A percentile compares a stretch with the other conserved stretches of the same genome.
Evolutionary conservation across 2,888 invertebrate genomes (phyloP).

Genomic region (Andrena hattorfiana): DNA sequence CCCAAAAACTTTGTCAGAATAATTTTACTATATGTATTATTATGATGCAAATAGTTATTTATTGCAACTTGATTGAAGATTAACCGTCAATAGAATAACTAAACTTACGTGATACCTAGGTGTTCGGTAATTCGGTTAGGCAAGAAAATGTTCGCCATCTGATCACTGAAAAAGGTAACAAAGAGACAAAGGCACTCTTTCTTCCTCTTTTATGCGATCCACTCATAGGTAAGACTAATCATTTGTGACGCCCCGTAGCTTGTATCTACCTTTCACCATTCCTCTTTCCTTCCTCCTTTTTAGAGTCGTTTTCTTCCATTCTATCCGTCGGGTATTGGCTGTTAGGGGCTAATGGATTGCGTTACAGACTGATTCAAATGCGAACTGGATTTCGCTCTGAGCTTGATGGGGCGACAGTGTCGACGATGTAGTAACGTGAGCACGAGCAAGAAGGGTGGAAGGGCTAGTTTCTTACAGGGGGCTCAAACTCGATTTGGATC

Average conservation of each 20-base stretch:
- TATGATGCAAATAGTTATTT: no score
- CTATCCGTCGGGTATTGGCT: constrained; percentile 81
- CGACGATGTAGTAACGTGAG: constrained; percentile 75
- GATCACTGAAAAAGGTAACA: not conserved
- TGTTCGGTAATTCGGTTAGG: no score
- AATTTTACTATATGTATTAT: no score
- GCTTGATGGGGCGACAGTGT: constrained; percentile 76
- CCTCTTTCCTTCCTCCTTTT: constrained; percentile 47
- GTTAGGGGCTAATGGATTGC: constrained; percentile 84
- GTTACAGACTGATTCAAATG: constrained; percentile 84
- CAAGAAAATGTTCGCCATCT: not conserved
- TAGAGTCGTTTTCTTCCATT: constrained; percentile 64
- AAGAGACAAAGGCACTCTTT: not conserved
- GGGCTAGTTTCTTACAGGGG: constrained; percentile 74
- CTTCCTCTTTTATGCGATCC: constrained; percentile 19
- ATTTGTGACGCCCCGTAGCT: constrained; percentile 73
- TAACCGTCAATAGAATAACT: not conserved
- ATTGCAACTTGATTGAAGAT: not conserved
- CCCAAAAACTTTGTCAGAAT: no score
- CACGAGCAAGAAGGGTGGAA: constrained; percentile 65
- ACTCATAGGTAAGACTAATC: constrained; percentile 73
- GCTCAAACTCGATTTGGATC: constrained; percentile 82
- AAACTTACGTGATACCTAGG: not conserved
- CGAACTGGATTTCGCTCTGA: constrained; percentile 83
- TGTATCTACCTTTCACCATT: constrained; percentile 48